Percentiles rank a stretch among this genome's conserved stretches.
Evolutionary conservation across 2,888 invertebrate genomes (phyloP).

Genomic region (Agrilus mali): DNA sequence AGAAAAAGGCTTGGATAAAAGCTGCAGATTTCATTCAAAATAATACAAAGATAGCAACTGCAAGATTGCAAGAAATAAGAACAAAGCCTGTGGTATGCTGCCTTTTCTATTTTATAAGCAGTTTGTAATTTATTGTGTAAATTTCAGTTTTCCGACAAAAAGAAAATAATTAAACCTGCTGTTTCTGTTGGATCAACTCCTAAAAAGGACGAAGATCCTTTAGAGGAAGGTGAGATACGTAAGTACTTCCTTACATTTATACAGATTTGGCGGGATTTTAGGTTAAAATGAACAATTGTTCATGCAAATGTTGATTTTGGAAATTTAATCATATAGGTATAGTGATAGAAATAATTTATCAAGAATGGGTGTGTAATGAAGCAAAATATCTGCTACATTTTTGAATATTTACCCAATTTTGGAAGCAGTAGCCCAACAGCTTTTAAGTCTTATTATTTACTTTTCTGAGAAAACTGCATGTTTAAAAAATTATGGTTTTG

Average conservation of each 20-base stretch:
- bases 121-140: background rate
- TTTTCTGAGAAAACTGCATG: too few relatives aligned
- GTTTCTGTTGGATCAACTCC: background rate
- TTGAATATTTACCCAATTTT: too few relatives aligned
- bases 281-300: too few relatives aligned
- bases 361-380: too few relatives aligned
- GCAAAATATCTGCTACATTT: too few relatives aligned
- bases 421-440: too few relatives aligned
- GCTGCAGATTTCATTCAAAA: constrained; percentile 67
- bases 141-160: background rate
- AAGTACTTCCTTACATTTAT: constrained; percentile 5
- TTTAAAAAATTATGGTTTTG: too few relatives aligned
- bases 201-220: constrained; percentile 11
- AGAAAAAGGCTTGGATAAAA: constrained; percentile 66
- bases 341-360: too few relatives aligned
- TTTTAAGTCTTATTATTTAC: too few relatives aligned
- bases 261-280: too few relatives aligned
- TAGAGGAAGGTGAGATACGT: constrained; percentile 19
- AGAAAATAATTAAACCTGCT: background rate
- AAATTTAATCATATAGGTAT: too few relatives aligned
- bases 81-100: constrained; percentile 1
- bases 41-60: constrained; percentile 51
- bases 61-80: constrained; percentile 48
- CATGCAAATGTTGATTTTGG: too few relatives aligned
- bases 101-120: background rate